Conservation (phyloP, 2,113 vertebrate species). For the Scalopus aquaticus region DNA sequence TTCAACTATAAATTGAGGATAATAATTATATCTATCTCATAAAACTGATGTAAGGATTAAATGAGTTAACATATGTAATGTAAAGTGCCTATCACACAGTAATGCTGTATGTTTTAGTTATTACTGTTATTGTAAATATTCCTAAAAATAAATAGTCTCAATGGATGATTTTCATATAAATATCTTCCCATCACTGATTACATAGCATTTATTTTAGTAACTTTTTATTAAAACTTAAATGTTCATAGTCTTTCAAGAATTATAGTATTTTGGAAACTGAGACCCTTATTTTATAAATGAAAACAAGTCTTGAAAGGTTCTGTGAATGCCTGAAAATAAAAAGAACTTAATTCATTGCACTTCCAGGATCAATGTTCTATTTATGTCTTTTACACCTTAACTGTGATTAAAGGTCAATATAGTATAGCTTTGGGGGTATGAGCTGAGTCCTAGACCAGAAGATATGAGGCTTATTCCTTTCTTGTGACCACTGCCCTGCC, state of each 20-base stretch:
- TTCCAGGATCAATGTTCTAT: not conserved
- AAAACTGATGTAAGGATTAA: not conserved
- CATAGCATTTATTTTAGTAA: not conserved
- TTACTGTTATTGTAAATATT: not conserved
- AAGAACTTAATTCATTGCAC: not conserved
- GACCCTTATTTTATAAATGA: not conserved
- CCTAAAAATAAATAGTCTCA: not conserved
- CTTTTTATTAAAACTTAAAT: not conserved
- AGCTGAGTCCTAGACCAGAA: not conserved
- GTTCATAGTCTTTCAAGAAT: slow-evolving; percentile 36
- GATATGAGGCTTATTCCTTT: not conserved
- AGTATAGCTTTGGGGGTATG: not conserved
- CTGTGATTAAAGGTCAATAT: not conserved
- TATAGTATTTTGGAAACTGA: not conserved
- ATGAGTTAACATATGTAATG: not conserved
- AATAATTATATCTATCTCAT: not conserved
- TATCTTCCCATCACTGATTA: not conserved
- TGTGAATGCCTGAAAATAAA: not conserved
- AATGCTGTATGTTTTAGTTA: not conserved
- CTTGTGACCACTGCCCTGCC: not conserved
- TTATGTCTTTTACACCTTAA: not conserved
- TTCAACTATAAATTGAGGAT: not conserved
- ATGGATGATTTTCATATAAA: slow-evolving; percentile 7
- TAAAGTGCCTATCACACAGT: not conserved
- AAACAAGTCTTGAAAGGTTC: not conserved